These are phyloP conservation scores for Tethya wilhelma DNA, from an alignment of 37 sponge, comb jelly and placozoan genomes.

Conservation along the genomic window DNA sequence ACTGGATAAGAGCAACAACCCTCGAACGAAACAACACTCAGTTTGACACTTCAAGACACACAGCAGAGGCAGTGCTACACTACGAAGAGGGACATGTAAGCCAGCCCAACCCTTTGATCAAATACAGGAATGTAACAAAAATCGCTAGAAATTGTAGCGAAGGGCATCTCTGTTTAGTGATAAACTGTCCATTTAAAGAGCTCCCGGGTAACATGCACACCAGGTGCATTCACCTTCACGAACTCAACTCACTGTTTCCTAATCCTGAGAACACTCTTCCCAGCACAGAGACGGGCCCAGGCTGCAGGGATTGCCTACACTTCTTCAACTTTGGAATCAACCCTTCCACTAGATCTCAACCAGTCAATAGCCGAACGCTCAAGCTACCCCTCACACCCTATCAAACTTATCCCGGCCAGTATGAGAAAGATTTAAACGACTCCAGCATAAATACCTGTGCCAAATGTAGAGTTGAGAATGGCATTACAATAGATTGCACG, in stretches of 20 bases:
- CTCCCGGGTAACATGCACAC: too few relatives aligned
- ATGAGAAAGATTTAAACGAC: too few relatives aligned
- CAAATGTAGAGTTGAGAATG: too few relatives aligned
- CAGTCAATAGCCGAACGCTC: slow-evolving; percentile 78
- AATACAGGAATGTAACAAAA: background rate
- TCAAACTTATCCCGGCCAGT: too few relatives aligned
- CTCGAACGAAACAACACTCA: slow-evolving; percentile 47
- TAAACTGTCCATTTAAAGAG: too few relatives aligned
- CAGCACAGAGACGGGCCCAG: background rate
- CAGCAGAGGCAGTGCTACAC: slow-evolving; percentile 57
- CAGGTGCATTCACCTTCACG: slow-evolving; percentile 46
- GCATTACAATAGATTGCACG: too few relatives aligned
- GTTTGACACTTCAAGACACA: background rate
- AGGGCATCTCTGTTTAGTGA: too few relatives aligned
- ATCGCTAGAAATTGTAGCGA: too few relatives aligned
- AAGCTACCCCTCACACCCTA: slow-evolving; percentile 56
- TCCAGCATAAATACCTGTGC: background rate
- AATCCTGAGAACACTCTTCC: background rate
- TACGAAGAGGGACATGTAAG: slow-evolving; percentile 12
- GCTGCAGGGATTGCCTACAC: background rate
- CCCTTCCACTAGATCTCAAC: slow-evolving; percentile 36
- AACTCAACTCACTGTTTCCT: slow-evolving; percentile 30
- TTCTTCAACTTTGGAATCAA: slow-evolving; percentile 87
- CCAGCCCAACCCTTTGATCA: background rate
- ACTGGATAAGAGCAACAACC: slow-evolving; percentile 73